Conservation (phyloP, 1,140 invertebrate genomes). For the Periplaneta americana region DNA sequence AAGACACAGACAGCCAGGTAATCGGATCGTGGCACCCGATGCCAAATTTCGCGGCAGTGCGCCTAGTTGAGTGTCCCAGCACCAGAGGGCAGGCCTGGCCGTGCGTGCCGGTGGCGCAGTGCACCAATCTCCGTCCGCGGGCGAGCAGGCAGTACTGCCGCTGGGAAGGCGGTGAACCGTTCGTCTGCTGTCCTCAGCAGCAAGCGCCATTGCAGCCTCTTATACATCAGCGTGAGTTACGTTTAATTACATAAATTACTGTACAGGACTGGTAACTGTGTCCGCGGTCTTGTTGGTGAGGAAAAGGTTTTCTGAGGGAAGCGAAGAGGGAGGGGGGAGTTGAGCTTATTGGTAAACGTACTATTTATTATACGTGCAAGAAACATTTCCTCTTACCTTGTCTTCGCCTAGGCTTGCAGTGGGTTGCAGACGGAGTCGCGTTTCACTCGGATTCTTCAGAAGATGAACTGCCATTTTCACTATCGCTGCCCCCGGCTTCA, state of each 20-base stretch:
- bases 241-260: neutral
- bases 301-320: too few species aligned
- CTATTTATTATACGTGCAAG: too few species aligned
- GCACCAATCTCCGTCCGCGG: neutral
- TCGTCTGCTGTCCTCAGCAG: slow-evolving; percentile 5
- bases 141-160: neutral
- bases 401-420: too few species aligned
- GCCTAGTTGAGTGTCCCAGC: neutral
- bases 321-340: too few species aligned
- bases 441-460: too few species aligned
- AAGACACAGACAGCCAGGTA: neutral
- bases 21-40: neutral
- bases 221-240: neutral
- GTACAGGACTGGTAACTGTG: neutral
- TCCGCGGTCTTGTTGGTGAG: too few species aligned
- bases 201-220: neutral
- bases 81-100: neutral
- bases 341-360: too few species aligned
- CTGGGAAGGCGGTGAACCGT: neutral
- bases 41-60: neutral
- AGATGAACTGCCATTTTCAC: too few species aligned
- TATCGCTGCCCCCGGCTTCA: too few species aligned
- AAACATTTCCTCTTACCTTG: too few species aligned
- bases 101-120: neutral
- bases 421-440: too few species aligned